Evolutionary conservation across 1,140 invertebrate species (phyloP).

Genomic region (Drosophila lini): DNA sequence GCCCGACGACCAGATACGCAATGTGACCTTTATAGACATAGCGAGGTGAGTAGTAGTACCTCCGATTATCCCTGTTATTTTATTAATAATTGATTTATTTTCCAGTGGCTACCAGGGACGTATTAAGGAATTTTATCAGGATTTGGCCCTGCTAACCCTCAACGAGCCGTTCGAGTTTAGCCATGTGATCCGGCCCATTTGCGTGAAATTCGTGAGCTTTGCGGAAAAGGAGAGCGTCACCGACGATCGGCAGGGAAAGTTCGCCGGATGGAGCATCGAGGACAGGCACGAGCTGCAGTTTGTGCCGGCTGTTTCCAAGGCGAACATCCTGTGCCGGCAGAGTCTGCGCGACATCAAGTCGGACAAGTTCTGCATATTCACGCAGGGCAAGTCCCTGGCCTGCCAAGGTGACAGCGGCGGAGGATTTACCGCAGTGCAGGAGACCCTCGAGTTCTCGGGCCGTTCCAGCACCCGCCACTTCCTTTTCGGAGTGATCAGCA

Average conservation of each 20-base stretch:
- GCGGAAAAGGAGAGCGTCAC: constrained; percentile 65
- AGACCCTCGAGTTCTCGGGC: constrained; percentile 9
- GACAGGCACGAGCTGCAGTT: constrained; percentile 61
- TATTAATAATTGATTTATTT: background rate
- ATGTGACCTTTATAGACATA: constrained; percentile 51
- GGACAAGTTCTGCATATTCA: constrained; percentile 72
- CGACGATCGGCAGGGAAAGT: constrained; percentile 39
- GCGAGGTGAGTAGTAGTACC: constrained; percentile 25
- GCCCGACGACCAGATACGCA: constrained; percentile 12
- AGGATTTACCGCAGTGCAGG: constrained; percentile 45
- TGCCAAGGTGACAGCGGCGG: constrained; percentile 72
- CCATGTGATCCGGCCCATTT: constrained; percentile 60
- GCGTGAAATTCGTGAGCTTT: constrained; percentile 31
- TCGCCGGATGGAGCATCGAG: constrained; percentile 69
- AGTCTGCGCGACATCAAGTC: constrained; percentile 44
- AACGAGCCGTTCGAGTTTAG: constrained; percentile 49
- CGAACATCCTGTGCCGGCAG: constrained; percentile 33
- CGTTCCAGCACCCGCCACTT: constrained; percentile 20
- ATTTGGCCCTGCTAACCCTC: constrained; percentile 57
- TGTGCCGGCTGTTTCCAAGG: constrained; percentile 53
- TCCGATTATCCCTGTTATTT: background rate
- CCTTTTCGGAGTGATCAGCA: constrained; percentile 68
- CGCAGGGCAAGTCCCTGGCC: constrained; percentile 55
- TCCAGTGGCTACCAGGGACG: constrained; percentile 46
- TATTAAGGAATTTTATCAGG: constrained; percentile 36